phyloP scores from a whole-genome alignment of 2,797 vertebrate species.

The Sebastes itinus region DNA sequence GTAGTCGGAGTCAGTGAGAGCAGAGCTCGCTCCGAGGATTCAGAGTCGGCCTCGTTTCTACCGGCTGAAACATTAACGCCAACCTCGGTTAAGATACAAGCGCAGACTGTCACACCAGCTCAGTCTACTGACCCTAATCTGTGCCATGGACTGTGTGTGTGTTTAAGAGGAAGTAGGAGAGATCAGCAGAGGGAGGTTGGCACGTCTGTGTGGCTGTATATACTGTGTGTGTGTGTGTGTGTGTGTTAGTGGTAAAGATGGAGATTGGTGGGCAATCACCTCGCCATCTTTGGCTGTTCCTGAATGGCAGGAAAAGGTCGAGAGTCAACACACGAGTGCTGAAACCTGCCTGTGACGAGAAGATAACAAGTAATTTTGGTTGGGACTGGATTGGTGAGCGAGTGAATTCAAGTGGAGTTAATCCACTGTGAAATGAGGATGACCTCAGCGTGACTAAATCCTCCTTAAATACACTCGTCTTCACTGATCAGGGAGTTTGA shows the following conservation, averaged over 20 bases:
- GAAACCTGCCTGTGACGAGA: not conserved
- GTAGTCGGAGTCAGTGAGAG: not conserved
- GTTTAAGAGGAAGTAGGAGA: not conserved
- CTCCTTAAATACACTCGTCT: slow-evolving; percentile 54
- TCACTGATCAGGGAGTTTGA: slow-evolving; percentile 30
- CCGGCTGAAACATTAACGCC: slow-evolving; percentile 25
- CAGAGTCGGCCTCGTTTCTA: slow-evolving; percentile 10
- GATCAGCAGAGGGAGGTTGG: too few species aligned
- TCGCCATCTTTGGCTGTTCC: not conserved
- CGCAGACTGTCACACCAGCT: slow-evolving; percentile 50
- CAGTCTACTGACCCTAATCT: slow-evolving; percentile 63
- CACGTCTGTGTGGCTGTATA: not conserved
- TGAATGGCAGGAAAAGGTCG: not conserved
- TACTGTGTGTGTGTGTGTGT: not conserved
- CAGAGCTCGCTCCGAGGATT: slow-evolving; percentile 18
- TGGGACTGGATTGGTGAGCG: not conserved
- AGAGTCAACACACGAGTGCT: not conserved
- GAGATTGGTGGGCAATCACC: not conserved
- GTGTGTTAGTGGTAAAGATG: not conserved
- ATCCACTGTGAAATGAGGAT: slow-evolving; percentile 47
- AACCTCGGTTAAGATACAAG: slow-evolving; percentile 47
- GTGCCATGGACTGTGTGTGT: not conserved
- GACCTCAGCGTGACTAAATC: slow-evolving; percentile 51
- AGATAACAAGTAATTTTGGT: not conserved
- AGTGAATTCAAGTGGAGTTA: slow-evolving; percentile 38